Percentiles rank a stretch among this genome's conserved stretches.
Conservation (phyloP, 2,888 invertebrate genomes). For the Belgica antarctica region DNA sequence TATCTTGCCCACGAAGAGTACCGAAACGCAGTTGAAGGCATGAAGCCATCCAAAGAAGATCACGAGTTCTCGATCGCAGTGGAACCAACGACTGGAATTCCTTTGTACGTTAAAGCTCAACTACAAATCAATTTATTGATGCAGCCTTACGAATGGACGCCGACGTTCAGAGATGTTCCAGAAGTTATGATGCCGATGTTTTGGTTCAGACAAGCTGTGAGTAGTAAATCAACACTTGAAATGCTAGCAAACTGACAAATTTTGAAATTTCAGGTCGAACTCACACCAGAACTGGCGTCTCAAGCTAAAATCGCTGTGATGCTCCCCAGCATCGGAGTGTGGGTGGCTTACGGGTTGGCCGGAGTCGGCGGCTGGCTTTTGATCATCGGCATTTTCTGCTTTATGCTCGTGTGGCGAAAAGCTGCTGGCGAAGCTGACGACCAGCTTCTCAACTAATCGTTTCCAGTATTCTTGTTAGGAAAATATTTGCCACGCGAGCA, state of each 20-base stretch:
- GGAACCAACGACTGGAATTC: slow-evolving; percentile 76
- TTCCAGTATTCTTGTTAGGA: background rate
- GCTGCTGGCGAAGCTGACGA: slow-evolving; percentile 16
- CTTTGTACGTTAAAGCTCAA: slow-evolving; percentile 69
- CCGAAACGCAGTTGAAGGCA: slow-evolving; percentile 62
- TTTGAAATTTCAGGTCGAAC: too few relatives aligned
- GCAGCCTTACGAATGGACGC: slow-evolving; percentile 56
- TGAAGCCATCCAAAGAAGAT: slow-evolving; percentile 62
- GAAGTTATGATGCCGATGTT: slow-evolving; percentile 67
- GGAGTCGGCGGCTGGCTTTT: slow-evolving; percentile 50
- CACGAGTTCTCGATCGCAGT: slow-evolving; percentile 68
- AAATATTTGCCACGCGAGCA: slow-evolving; percentile 2
- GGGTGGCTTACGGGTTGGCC: slow-evolving; percentile 50
- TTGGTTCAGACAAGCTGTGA: slow-evolving; percentile 74
- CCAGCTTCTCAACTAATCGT: background rate
- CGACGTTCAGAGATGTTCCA: slow-evolving; percentile 60
- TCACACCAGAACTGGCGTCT: slow-evolving; percentile 60
- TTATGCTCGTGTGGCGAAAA: background rate
- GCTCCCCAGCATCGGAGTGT: slow-evolving; percentile 50
- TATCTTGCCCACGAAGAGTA: slow-evolving; percentile 69
- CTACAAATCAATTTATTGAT: slow-evolving; percentile 74
- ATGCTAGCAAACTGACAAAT: too few relatives aligned
- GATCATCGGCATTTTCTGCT: slow-evolving; percentile 47
- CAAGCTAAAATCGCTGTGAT: slow-evolving; percentile 51
- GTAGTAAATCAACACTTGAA: too few relatives aligned